Conservation (phyloP, 2,113 vertebrate genomes). For the Sinocyclocheilus grahami region DNA sequence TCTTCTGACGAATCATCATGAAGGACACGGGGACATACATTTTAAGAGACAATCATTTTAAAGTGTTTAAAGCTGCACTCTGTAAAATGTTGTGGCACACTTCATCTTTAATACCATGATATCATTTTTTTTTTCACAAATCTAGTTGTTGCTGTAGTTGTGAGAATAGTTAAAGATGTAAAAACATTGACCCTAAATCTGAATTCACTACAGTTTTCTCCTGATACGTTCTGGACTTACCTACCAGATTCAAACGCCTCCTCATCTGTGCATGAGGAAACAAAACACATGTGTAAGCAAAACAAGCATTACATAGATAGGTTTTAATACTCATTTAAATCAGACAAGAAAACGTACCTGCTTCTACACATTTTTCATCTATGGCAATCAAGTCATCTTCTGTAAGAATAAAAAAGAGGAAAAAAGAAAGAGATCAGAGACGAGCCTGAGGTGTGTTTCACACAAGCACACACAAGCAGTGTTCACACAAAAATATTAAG, state of each 20-base stretch:
- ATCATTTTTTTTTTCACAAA: too few species aligned
- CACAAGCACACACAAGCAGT: not conserved
- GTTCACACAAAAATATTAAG: not conserved
- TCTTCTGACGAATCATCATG: slow-evolving; percentile 19
- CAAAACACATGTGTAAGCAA: not conserved
- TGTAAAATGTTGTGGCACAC: not conserved
- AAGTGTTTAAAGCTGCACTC: not conserved
- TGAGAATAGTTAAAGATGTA: not conserved
- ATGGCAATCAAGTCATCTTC: slow-evolving; percentile 89
- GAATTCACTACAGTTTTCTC: slow-evolving; percentile 72
- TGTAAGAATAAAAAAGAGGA: slow-evolving; percentile 57
- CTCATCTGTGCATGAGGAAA: slow-evolving; percentile 78
- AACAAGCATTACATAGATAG: not conserved
- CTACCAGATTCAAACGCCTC: slow-evolving; percentile 97
- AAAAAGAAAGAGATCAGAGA: not conserved
- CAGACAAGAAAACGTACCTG: slow-evolving; percentile 76
- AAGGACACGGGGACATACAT: not conserved
- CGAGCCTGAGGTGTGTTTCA: not conserved
- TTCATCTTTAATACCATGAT: not conserved
- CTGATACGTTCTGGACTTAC: slow-evolving; percentile 69
- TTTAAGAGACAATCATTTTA: too few species aligned
- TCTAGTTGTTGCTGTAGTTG: not conserved
- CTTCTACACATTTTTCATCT: slow-evolving; percentile 91
- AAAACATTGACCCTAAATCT: not conserved
- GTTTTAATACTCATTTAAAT: not conserved